Base-by-base conservation (phyloP, 2,888 invertebrate species). In the Pogonocherus hispidulus region DNA sequence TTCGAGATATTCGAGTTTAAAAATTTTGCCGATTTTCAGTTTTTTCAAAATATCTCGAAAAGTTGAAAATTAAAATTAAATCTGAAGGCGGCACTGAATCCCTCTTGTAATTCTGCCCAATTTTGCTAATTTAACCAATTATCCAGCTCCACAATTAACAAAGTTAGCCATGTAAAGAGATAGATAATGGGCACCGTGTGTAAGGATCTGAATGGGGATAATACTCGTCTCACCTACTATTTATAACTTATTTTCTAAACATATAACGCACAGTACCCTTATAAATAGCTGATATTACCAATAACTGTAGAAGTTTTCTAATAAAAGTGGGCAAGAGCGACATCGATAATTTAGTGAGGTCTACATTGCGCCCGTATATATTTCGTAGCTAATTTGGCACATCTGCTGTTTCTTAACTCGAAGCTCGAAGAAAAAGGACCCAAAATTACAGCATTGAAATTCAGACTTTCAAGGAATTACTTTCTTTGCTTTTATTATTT, bases 291-390 rank as follows among this genome's bases (percentile, higher is more conserved):
- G 59, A 11, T 51, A 51, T 62, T 62, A 51, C 51, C 49, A 57
- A 46, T 56, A 70, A 67, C 57, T 60, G 52, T 47, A 59, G 67
- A 69, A 70, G 66, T 70, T 66, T 37, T 47, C 66, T 66, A 67
- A 68, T 72, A 72, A 72, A 72, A 70, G 63, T 54, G 63, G 51
- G 56, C 52, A 32, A 62, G 60, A 67, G 64, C 51, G 62, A 60
- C 66, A 66, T 70, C 69, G 63, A 67, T 70, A 68, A 72, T 72
- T 72, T 72, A 72, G 63, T 70, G 54, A 16, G n/a, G 37, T 66
- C 63, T 52, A 44, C 63, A 60, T 32, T 59, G 18, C 47, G 32
- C 47, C 47, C 51, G 22, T 62, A 62, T 51, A n/a, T n/a, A 47
- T 62, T 41, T 57, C 18, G 8, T n/a, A 59, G 59, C 62, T 51